Evolutionary conservation across 2,113 vertebrate genomes (phyloP).

Genomic region (Charina bottae): DNA sequence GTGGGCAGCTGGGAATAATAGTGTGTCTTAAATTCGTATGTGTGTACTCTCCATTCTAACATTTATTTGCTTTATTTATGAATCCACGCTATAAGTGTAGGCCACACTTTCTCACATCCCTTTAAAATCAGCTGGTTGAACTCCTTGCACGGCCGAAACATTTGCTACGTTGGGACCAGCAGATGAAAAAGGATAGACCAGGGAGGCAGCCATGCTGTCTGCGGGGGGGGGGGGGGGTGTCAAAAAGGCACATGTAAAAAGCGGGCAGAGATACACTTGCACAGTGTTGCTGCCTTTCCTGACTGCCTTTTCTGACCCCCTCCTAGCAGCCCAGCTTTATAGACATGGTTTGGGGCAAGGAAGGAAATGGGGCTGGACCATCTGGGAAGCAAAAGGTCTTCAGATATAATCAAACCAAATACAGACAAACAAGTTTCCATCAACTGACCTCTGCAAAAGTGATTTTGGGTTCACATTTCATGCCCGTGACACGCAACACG

Average conservation of each 20-base stretch:
- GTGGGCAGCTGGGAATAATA: too few relatives aligned
- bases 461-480: rapidly evolving
- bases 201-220: background rate
- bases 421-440: background rate
- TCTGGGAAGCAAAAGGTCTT: background rate
- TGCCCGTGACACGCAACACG: background rate
- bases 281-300: too few relatives aligned
- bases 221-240: background rate
- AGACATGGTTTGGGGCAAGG: too few relatives aligned
- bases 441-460: background rate
- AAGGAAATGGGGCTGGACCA: too few relatives aligned
- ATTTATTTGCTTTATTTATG: too few relatives aligned
- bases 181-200: background rate
- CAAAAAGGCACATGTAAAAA: background rate
- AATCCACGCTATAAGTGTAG: too few relatives aligned
- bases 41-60: too few relatives aligned
- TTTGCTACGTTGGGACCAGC: background rate
- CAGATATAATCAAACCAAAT: background rate
- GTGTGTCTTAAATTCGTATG: too few relatives aligned
- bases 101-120: background rate
- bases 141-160: background rate
- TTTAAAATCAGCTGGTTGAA: background rate
- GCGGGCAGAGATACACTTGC: background rate
- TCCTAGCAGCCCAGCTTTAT: background rate
- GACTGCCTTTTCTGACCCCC: background rate